A percentile compares a stretch with the other conserved stretches of the same genome.
phyloP scores from a whole-genome alignment of 2,797 vertebrate genomes.

The Paedocypris micromegethes region DNA sequence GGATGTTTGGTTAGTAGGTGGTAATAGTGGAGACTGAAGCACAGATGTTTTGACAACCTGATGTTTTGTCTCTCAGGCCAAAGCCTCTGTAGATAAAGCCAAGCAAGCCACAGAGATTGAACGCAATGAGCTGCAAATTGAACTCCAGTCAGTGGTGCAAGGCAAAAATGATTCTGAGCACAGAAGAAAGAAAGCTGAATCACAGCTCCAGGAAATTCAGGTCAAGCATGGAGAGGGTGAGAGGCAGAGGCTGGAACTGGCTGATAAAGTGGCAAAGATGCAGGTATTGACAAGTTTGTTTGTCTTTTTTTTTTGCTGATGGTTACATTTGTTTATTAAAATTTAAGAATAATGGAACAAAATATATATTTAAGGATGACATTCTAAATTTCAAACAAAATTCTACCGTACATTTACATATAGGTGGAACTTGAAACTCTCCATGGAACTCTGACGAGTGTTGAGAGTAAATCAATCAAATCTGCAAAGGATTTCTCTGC shows the following conservation, averaged over 20 bases:
- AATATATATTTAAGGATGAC: too few species aligned
- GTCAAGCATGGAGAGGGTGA: slow-evolving; percentile 82
- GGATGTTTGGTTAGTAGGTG: too few species aligned
- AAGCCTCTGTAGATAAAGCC: slow-evolving; percentile 85
- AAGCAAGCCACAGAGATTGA: slow-evolving; percentile 90
- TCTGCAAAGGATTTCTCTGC: slow-evolving; percentile 82
- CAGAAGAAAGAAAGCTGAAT: slow-evolving; percentile 89
- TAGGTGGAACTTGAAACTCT: slow-evolving; percentile 84
- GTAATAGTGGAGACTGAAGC: too few species aligned
- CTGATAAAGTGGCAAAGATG: slow-evolving; percentile 77
- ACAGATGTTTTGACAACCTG: too few species aligned
- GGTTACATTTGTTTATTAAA: too few species aligned
- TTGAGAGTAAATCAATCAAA: slow-evolving; percentile 89
- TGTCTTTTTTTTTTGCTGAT: not conserved
- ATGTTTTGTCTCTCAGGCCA: slow-evolving; percentile 67
- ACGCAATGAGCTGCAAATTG: slow-evolving; percentile 83
- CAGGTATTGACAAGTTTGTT: slow-evolving; percentile 69
- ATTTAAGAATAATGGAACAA: not conserved
- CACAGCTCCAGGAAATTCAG: slow-evolving; percentile 87
- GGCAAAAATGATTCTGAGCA: slow-evolving; percentile 86
- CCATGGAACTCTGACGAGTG: slow-evolving; percentile 75
- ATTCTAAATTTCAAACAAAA: too few species aligned
- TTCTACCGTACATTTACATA: not conserved
- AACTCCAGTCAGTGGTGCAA: slow-evolving; percentile 83
- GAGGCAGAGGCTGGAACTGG: slow-evolving; percentile 73